Evolutionary conservation across 2,888 invertebrate genomes (phyloP), one percentile per base, ranked within the genome.

Genomic region (Tetheella fluctuosa): DNA sequence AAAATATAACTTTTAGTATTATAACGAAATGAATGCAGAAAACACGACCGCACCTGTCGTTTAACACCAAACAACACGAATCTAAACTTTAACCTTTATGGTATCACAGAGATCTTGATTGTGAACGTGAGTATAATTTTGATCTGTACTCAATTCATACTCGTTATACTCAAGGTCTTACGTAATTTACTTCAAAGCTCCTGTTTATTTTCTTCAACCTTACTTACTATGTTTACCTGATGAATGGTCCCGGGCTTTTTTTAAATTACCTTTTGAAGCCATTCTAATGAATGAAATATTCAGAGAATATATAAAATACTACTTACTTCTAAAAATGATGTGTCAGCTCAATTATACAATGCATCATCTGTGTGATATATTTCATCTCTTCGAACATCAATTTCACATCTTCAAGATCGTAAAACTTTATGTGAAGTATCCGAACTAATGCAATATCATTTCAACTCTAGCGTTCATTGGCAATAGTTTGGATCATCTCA

Each of bases 41-140:
- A 48, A 7, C 42, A 42, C 17, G 20, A 48, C 48, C 48, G 10
- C 17, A 20, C 48, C 48, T 48, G 48, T 48, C n/a, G 48, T 48
- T 48, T 42, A 42, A 20, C 48, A 48, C 17, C 48, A 48, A 42
- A 48, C 20, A 20, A 48, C 48, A 48, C 20, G 17, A 17, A 17
- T 48, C n/a, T 42, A 42, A 48, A 20, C 48, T 48, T 48, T 48
- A 48, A 48, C 48, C 42, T 48, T 48, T 20, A 20, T 48, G n/a
- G 0, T 48, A 48, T 42, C 7, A 42, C 5, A 42, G 17, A 42
- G n/a, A 48, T 20, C 20, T 48, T 48, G 10, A 20, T 48, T 48
- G 20, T n/a, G 7, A 42, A 48, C 48, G 48, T 48, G 8, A 20
- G 3, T 48, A 48, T 48, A 2, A 48, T 17, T 48, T 48, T 48